phyloP scores from a whole-genome alignment of 2,797 vertebrate species.

The Sebastes diaconus region DNA sequence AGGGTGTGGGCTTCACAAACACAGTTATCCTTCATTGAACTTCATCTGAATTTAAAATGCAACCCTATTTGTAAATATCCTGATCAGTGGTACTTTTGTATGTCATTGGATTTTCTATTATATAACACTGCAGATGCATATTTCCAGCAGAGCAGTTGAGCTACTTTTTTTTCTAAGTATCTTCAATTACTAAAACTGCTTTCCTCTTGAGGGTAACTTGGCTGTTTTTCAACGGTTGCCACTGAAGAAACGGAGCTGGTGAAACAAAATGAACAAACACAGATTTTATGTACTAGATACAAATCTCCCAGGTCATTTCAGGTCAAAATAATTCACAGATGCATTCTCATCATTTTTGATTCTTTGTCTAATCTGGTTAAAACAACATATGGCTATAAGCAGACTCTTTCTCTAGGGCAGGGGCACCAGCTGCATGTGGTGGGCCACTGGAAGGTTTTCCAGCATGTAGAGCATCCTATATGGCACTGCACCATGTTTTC shows the following conservation, averaged over 20 bases:
- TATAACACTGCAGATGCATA: conserved; percentile 13
- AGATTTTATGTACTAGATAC: neutral
- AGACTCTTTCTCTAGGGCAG: neutral
- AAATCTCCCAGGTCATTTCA: no score
- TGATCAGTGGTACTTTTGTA: neutral
- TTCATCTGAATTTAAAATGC: neutral
- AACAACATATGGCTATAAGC: neutral
- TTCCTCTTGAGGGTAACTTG: neutral
- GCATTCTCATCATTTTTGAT: neutral
- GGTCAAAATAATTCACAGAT: neutral
- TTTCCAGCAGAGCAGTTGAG: neutral
- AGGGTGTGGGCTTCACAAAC: neutral
- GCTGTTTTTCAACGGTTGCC: neutral
- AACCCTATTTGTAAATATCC: neutral
- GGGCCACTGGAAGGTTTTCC: neutral
- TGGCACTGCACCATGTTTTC: neutral
- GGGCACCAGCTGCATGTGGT: neutral
- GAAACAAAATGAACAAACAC: neutral
- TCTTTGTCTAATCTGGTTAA: neutral
- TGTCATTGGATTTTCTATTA: neutral
- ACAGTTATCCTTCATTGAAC: neutral
- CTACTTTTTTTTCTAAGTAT: conserved; percentile 6
- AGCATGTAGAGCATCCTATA: neutral
- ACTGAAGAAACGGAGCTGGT: neutral
- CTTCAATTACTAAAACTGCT: conserved; percentile 22